phyloP scores from a whole-genome alignment of 2,113 vertebrate species.

The Ameiurus melas region DNA sequence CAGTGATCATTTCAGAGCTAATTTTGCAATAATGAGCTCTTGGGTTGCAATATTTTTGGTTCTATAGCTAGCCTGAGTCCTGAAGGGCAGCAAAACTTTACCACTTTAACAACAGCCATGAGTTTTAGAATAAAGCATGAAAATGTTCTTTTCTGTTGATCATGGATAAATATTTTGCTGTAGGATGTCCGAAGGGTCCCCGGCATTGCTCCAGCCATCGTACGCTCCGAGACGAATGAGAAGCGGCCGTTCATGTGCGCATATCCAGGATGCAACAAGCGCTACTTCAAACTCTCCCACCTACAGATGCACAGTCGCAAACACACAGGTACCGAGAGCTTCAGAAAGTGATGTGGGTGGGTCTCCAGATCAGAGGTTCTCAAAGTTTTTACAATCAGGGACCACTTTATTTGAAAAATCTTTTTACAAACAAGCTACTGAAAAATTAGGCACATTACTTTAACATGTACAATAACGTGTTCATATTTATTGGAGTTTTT shows the following conservation, averaged over 20 bases:
- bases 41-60: constrained; percentile 16
- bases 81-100: background rate
- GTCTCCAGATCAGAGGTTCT: background rate
- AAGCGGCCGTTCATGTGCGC: constrained; percentile 98
- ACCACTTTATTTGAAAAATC: background rate
- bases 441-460: background rate
- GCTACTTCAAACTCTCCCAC: constrained; percentile 98
- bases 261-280: constrained; percentile 96
- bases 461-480: background rate
- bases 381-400: no score
- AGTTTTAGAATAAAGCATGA: background rate
- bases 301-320: constrained; percentile 98
- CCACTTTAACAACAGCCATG: background rate
- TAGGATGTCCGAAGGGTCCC: constrained; percentile 92
- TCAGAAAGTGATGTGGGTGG: background rate
- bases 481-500: background rate
- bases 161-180: constrained; percentile 2
- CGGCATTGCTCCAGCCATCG: constrained; percentile 86
- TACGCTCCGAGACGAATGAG: constrained; percentile 90
- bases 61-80: background rate
- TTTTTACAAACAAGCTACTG: background rate
- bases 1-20: constrained; percentile 68
- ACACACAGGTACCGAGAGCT: constrained; percentile 85
- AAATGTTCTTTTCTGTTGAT: background rate
- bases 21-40: constrained; percentile 61